These are phyloP conservation scores for Lanistes nyassanus DNA, from an alignment of 1,140 invertebrate species.

Conservation along the genomic window DNA sequence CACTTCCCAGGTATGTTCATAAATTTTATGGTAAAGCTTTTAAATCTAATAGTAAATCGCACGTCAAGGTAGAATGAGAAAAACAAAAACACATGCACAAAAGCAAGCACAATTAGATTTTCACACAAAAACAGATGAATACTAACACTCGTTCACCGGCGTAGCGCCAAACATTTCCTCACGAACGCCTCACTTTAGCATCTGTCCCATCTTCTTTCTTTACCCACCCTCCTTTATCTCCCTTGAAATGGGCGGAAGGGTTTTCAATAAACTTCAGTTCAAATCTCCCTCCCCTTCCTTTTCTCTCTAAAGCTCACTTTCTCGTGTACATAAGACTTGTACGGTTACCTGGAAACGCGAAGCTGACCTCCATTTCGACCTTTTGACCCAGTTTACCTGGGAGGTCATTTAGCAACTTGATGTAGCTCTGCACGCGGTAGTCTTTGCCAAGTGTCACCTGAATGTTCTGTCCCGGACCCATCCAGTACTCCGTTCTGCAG, in stretches of 20 bases:
- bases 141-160: not conserved
- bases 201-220: too few species aligned
- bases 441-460: not conserved
- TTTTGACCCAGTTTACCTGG: conserved; percentile 17
- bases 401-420: conserved; percentile 11
- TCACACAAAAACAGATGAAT: not conserved
- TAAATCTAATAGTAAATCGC: not conserved
- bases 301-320: too few species aligned
- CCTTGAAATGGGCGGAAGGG: not conserved
- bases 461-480: conserved; percentile 6
- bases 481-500: conserved; percentile 10
- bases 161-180: not conserved
- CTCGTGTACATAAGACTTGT: not conserved
- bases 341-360: conserved; percentile 5
- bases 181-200: too few species aligned
- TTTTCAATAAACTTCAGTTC: not conserved
- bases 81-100: not conserved
- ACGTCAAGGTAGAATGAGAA: not conserved
- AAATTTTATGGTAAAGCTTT: too few species aligned
- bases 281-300: not conserved
- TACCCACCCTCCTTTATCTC: too few species aligned
- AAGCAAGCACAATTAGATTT: not conserved
- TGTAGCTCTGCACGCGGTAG: conserved; percentile 16
- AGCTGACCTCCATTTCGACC: conserved; percentile 10
- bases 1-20: not conserved